phyloP scores from a whole-genome alignment of 2,113 vertebrate species.

The Epinephelus fuscoguttatus region DNA sequence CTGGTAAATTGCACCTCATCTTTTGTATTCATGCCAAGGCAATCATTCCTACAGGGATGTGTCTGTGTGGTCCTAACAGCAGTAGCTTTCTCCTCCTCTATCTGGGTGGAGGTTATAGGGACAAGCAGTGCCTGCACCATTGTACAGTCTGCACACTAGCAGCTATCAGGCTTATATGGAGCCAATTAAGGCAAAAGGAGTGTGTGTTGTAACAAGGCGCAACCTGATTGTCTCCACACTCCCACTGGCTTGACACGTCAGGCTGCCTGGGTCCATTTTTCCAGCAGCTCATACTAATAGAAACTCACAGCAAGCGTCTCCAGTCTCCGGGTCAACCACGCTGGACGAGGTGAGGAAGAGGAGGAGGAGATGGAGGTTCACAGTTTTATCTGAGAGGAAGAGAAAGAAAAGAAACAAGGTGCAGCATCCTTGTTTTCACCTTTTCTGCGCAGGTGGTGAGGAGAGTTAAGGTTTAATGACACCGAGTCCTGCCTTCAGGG shows the following conservation, averaged over 20 bases:
- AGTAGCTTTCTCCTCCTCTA: conserved; percentile 28
- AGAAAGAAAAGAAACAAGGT: conserved; percentile 18
- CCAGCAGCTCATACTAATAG: conserved; percentile 43
- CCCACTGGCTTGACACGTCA: conserved; percentile 28
- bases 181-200: conserved; percentile 71
- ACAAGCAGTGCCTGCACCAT: conserved; percentile 41
- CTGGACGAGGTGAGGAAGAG: conserved; percentile 25
- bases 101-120: conserved; percentile 56
- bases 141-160: conserved; percentile 49
- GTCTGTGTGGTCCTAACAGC: conserved; percentile 59
- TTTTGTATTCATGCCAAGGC: conserved; percentile 72
- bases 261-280: conserved; percentile 21
- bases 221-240: conserved; percentile 51
- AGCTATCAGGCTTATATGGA: conserved; percentile 47
- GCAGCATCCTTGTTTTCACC: conserved; percentile 37
- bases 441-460: conserved; percentile 29
- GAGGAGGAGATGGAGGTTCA: conserved; percentile 24
- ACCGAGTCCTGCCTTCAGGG: conserved; percentile 39
- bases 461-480: conserved; percentile 64
- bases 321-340: conserved; percentile 25
- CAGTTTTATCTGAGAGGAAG: conserved; percentile 15
- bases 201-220: conserved; percentile 60
- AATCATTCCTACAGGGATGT: conserved; percentile 46
- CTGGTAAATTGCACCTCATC: conserved; percentile 71
- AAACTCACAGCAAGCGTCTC: conserved; percentile 48